phyloP scores from a whole-genome alignment of 2,888 invertebrate species.

The Macrophya alboannulata region DNA sequence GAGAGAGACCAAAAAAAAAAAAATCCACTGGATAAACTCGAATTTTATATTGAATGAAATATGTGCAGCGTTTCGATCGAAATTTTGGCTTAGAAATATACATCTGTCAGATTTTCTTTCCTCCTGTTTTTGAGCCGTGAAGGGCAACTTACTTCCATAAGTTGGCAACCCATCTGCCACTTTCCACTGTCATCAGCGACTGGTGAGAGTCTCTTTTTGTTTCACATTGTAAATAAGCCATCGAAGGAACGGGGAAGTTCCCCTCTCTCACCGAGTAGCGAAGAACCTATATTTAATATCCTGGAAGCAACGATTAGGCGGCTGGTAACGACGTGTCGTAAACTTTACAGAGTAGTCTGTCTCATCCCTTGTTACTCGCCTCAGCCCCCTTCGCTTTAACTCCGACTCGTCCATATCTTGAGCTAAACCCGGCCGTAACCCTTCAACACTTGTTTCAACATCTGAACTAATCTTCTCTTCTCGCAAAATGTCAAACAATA shows the following conservation, averaged over 20 bases:
- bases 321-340: slow-evolving; percentile 63
- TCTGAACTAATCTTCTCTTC: slow-evolving; percentile 25
- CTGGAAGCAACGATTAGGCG: slow-evolving; percentile 65
- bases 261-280: not conserved
- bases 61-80: not conserved
- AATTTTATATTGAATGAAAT: not conserved
- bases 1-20: not conserved
- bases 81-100: not conserved
- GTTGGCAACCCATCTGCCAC: no score
- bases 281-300: slow-evolving; percentile 66
- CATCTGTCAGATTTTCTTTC: no score
- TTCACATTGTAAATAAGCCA: not conserved
- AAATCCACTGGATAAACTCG: not conserved
- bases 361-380: not conserved
- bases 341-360: slow-evolving; percentile 59
- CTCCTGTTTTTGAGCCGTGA: no score
- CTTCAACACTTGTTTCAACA: slow-evolving; percentile 30
- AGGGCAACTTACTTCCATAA: no score
- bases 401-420: not conserved
- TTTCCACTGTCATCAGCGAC: not conserved
- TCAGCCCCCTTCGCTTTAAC: not conserved
- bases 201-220: not conserved
- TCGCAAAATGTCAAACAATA: slow-evolving; percentile 1
- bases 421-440: not conserved
- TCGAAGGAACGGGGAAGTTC: no score